Conservation (phyloP, 64 coral and sea anemone genomes). For the Stichodactyla helianthus region DNA sequence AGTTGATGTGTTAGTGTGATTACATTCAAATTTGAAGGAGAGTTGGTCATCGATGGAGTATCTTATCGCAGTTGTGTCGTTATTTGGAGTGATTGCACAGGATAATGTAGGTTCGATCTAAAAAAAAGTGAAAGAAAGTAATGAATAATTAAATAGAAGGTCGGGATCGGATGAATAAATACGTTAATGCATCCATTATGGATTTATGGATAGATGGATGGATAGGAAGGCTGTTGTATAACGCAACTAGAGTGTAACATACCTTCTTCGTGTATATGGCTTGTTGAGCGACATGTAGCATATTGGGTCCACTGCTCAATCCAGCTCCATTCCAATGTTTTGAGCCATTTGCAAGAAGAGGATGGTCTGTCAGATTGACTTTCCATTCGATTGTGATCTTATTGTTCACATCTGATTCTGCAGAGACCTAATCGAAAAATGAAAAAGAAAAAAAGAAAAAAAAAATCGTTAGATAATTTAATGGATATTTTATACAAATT, state of each 20-base stretch:
- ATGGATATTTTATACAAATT: not conserved
- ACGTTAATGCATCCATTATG: too few relatives aligned
- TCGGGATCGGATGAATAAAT: too few relatives aligned
- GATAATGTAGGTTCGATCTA: constrained; percentile 75
- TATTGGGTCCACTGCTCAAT: constrained; percentile 75
- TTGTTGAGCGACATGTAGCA: constrained; percentile 92
- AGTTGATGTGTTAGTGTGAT: constrained; percentile 79
- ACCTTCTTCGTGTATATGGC: constrained; percentile 77
- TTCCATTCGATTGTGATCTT: constrained; percentile 68
- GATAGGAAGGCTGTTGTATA: too few relatives aligned
- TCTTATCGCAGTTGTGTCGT: constrained; percentile 51
- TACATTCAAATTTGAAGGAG: constrained; percentile 40
- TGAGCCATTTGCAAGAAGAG: constrained; percentile 56
- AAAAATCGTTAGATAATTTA: not conserved
- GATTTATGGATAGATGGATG: too few relatives aligned
- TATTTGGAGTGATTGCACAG: constrained; percentile 48
- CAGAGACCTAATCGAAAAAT: constrained; percentile 2
- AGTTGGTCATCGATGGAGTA: constrained; percentile 69
- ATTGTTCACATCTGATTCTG: constrained; percentile 30
- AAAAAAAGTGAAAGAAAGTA: not conserved
- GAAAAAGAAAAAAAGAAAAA: too few relatives aligned
- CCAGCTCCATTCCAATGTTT: constrained; percentile 95
- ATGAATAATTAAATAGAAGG: not conserved
- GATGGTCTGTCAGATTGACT: constrained; percentile 72
- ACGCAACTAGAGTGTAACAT: not conserved